A percentile compares a stretch with the other conserved stretches of the same genome.
These are phyloP conservation scores for Bilobella aurantiaca DNA, from an alignment of 1,140 invertebrate species.

Conservation along the genomic window DNA sequence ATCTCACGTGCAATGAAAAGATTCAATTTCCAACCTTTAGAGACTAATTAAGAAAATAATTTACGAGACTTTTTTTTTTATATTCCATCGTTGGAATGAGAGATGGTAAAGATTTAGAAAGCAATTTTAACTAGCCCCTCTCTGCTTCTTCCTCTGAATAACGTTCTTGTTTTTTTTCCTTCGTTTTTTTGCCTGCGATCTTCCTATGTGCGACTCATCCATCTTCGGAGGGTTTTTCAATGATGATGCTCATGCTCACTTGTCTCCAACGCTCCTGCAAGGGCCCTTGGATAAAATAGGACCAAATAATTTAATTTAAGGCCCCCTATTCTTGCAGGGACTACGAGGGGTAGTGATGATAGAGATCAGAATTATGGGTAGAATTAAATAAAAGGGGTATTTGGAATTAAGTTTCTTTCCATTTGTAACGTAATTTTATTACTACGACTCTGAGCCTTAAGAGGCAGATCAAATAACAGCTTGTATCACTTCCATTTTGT, in stretches of 20 bases:
- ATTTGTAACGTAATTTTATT: neutral
- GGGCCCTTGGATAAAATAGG: too few relatives aligned
- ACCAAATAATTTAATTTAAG: neutral
- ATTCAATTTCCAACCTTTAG: constrained; percentile 3
- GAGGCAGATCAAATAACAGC: constrained; percentile 1
- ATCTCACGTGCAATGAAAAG: neutral
- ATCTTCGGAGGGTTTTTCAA: neutral
- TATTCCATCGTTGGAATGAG: neutral
- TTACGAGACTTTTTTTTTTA: neutral
- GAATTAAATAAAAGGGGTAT: neutral
- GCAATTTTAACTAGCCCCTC: neutral
- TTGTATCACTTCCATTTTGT: neutral
- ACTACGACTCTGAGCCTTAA: neutral
- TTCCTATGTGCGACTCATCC: too few relatives aligned
- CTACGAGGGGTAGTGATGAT: neutral
- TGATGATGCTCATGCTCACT: neutral
- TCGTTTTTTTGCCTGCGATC: neutral
- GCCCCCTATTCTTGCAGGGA: too few relatives aligned
- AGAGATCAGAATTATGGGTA: neutral
- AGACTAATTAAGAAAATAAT: constrained; percentile 8
- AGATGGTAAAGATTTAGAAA: neutral
- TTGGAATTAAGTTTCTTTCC: neutral
- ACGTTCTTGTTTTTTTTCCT: neutral
- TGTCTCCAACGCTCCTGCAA: too few relatives aligned
- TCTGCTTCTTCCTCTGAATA: neutral